Evolutionary conservation across 2,888 invertebrate genomes (phyloP), one percentile per base, ranked within the genome.

Genomic region (Helicoverpa assulta): DNA sequence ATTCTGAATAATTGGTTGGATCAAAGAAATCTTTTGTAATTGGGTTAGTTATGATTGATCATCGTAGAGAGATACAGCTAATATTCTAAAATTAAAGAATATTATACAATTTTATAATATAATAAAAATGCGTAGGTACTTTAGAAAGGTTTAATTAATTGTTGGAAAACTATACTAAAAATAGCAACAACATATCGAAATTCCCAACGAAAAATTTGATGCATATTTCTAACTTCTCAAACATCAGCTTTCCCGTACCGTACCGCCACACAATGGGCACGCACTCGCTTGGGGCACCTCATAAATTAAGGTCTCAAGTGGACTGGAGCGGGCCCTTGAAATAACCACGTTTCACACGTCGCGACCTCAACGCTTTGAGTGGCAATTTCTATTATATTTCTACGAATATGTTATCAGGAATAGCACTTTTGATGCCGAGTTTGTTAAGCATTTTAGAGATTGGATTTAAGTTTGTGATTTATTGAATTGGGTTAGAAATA

Each of bases 221-320:
- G 33, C 8, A 33, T 33, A 33, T 33, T 8, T 33, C 6, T 8
- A 10, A 33, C 26, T 26, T 26, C 26, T 33, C 10, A 37, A 37
- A 12, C 10, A 37, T 12, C 47, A 47, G 47, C 6, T 54, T 60
- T 61, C 7, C n/a, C 78, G 60, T 67, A 33, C 3, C 50, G 58
- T 47, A 6, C 10, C 76, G 71, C 66, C 26, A 16, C 59, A 54
- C 63, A 87, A 76, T 84, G 91, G 77, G 83, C 47, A 81, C 83
- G 8, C 43, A 52, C 82, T 5, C 29, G 10, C 65, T 62, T 82
- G 88, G 85, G 84, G 88, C 82, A 84, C 81, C 85, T 88, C 90
- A 80, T 92, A 92, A 92, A 90, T 91, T 89, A 91, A 86, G 82
- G 82, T 85, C 73, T 85, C 86, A 89, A 89, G 88, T 90, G 85